Conservation (phyloP, 2,797 vertebrate genomes). For the Lutjanus argentimaculatus region DNA sequence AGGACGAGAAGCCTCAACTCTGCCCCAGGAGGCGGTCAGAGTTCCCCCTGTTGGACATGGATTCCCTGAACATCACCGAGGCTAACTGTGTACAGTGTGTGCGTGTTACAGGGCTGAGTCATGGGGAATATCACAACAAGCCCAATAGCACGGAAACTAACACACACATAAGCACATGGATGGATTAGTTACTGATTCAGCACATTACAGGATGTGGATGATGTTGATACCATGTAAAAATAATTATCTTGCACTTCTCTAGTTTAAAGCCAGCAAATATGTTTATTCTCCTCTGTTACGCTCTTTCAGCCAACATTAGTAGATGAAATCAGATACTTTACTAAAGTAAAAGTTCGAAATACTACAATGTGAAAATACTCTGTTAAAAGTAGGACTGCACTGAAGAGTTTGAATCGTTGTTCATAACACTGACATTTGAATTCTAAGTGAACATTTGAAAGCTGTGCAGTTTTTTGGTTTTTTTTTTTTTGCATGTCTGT, state of each 20-base stretch:
- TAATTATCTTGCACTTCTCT: background rate
- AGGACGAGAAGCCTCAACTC: constrained; percentile 24
- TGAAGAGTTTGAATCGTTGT: too few relatives aligned
- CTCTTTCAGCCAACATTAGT: background rate
- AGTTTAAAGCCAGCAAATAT: background rate
- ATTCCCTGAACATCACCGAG: constrained; percentile 27
- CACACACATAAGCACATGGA: background rate
- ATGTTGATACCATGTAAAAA: background rate
- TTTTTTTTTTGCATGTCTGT: too few relatives aligned
- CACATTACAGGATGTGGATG: background rate
- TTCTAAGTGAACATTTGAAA: too few relatives aligned
- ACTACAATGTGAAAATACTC: too few relatives aligned
- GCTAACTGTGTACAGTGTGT: background rate
- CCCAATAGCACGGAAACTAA: background rate
- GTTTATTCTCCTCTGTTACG: background rate
- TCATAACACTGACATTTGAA: too few relatives aligned
- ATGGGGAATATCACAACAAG: constrained; percentile 9
- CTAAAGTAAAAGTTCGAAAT: too few relatives aligned
- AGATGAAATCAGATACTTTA: background rate
- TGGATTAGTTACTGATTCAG: background rate
- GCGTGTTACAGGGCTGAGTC: constrained; percentile 3
- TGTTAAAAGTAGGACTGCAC: too few relatives aligned
- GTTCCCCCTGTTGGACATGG: constrained; percentile 29
- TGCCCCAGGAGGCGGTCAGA: constrained; percentile 44
- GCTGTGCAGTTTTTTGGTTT: too few relatives aligned